phyloP scores from a whole-genome alignment of 1,140 invertebrate genomes.

The Diuraphis noxia region DNA sequence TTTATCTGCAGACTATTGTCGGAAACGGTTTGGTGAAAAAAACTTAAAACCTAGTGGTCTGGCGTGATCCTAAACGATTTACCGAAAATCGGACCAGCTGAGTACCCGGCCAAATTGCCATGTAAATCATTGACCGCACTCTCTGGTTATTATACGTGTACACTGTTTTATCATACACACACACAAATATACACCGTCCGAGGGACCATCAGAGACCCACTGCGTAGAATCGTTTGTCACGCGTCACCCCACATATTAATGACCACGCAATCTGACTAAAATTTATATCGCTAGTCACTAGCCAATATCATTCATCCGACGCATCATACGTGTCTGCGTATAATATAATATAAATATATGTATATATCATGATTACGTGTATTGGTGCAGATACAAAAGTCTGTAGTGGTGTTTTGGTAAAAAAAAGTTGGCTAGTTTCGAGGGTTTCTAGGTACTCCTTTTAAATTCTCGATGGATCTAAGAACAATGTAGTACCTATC shows the following conservation, averaged over 20 bases:
- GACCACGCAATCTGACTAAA: neutral
- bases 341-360: neutral
- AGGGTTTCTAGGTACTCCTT: neutral
- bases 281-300: neutral
- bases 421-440: neutral
- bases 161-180: no score
- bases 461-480: neutral
- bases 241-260: neutral
- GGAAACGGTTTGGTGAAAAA: neutral
- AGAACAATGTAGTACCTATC: no score
- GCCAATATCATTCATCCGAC: neutral
- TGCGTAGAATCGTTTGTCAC: neutral
- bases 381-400: neutral
- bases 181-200: neutral
- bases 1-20: neutral
- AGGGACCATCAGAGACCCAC: neutral
- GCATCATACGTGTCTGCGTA: no score
- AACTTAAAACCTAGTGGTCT: neutral
- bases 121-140: slow-evolving; percentile 26
- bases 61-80: neutral
- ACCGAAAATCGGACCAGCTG: neutral
- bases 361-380: neutral
- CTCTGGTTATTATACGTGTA: neutral
- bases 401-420: neutral
- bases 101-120: neutral